phyloP scores from a whole-genome alignment of 2,797 vertebrate species.

The Decapterus maruadsi region DNA sequence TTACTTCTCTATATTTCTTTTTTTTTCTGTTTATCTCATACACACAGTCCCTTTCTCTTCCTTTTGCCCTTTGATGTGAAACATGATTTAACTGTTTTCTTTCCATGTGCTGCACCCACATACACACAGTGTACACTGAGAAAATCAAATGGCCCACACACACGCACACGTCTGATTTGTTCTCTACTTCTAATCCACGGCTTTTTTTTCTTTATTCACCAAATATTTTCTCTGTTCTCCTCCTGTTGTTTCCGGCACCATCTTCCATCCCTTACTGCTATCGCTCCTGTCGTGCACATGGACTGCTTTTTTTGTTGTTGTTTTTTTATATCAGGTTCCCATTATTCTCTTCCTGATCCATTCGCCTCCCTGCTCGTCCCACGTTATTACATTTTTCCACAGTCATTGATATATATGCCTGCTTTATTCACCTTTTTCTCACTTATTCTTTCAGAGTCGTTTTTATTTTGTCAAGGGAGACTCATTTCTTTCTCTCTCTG shows the following conservation, averaged over 20 bases:
- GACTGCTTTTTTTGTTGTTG: constrained; percentile 25
- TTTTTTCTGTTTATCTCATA: constrained; percentile 16
- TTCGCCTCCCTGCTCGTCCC: constrained; percentile 34
- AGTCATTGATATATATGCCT: constrained; percentile 42
- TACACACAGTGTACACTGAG: background rate
- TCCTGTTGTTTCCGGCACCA: constrained; percentile 7
- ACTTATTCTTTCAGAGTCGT: constrained; percentile 43
- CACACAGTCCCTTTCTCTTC: constrained; percentile 3
- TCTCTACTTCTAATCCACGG: constrained; percentile 29
- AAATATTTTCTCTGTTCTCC: background rate
- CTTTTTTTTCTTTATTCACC: constrained; percentile 9
- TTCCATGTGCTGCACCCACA: background rate
- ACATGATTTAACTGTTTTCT: constrained; percentile 24
- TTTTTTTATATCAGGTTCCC: constrained; percentile 27
- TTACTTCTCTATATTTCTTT: constrained; percentile 17
- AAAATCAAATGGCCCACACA: constrained; percentile 9
- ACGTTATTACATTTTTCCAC: constrained; percentile 43
- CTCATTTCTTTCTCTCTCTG: constrained; percentile 34
- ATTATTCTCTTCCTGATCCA: constrained; percentile 41
- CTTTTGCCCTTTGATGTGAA: constrained; percentile 11
- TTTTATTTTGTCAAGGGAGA: constrained; percentile 23
- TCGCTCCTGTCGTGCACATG: constrained; percentile 8
- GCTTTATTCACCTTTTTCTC: constrained; percentile 60
- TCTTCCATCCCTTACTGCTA: constrained; percentile 17
- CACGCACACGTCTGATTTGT: constrained; percentile 27